Conservation (phyloP, 2,888 invertebrate genomes). For the Lordiphosa andalusiaca region DNA sequence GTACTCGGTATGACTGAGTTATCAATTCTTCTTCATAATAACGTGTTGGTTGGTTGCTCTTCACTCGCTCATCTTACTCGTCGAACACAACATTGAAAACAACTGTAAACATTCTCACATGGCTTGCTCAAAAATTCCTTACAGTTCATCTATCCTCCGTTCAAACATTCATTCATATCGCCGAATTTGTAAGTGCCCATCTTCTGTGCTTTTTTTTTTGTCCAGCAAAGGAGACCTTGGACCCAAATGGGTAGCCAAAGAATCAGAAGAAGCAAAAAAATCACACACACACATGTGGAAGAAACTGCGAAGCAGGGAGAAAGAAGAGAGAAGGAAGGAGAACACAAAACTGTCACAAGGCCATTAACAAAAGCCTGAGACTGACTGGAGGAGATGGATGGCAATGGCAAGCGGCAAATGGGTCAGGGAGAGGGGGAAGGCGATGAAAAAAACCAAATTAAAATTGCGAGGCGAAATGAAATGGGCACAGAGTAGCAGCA, state of each 20-base stretch:
- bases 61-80: too few species aligned
- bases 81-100: too few species aligned
- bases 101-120: too few species aligned
- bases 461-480: constrained; percentile 62
- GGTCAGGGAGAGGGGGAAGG: neutral
- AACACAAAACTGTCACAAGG: constrained; percentile 65
- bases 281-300: constrained; percentile 12
- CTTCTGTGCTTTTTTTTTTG: constrained; percentile 6
- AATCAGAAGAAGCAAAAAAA: neutral
- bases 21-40: too few species aligned
- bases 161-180: too few species aligned
- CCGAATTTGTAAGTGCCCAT: constrained; percentile 7
- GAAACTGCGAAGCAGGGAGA: neutral
- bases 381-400: constrained; percentile 31
- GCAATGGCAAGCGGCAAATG: constrained; percentile 1
- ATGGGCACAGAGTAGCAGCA: constrained; percentile 45
- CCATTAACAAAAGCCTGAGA: constrained; percentile 69
- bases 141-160: constrained; percentile 3
- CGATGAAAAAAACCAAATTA: constrained; percentile 52
- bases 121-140: too few species aligned
- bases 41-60: too few species aligned
- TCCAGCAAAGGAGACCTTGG: constrained; percentile 6
- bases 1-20: too few species aligned
- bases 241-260: constrained; percentile 21
- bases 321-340: constrained; percentile 1